phyloP scores from a whole-genome alignment of 2,113 vertebrate species.

The Larimichthys crocea region DNA sequence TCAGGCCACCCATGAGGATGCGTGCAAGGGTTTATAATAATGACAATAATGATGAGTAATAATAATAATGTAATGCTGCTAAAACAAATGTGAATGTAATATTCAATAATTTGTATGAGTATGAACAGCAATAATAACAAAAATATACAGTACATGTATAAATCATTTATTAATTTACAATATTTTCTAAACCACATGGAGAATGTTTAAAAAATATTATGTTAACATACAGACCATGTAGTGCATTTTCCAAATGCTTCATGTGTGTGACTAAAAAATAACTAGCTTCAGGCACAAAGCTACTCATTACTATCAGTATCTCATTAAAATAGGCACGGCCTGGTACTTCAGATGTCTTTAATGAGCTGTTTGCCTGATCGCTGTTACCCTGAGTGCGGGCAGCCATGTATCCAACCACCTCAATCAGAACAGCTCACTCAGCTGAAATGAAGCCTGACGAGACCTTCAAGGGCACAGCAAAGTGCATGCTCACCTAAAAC shows the following conservation, averaged over 20 bases:
- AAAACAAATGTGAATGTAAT: neutral
- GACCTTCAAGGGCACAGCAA: constrained; percentile 21
- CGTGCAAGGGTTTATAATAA: neutral
- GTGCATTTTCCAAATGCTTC: neutral
- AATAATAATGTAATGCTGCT: neutral
- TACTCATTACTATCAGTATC: constrained; percentile 19
- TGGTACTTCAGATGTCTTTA: constrained; percentile 28
- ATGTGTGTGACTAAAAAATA: neutral
- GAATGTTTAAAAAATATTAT: neutral
- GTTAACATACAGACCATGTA: neutral
- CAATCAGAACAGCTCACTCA: constrained; percentile 43
- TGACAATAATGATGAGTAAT: neutral
- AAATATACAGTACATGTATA: neutral
- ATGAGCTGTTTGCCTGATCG: constrained; percentile 33
- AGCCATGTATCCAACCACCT: constrained; percentile 5
- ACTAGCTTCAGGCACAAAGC: constrained; percentile 9
- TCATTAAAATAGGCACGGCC: constrained; percentile 44
- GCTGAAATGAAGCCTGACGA: constrained; percentile 40
- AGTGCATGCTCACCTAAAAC: constrained; percentile 31
- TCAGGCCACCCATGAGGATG: too few relatives aligned
- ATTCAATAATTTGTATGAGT: neutral
- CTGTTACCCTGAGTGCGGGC: constrained; percentile 29
- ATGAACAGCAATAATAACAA: neutral
- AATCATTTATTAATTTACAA: too few relatives aligned
- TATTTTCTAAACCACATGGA: neutral